Evolutionary conservation across 2,797 vertebrate species (phyloP), one percentile per base, ranked within the genome.

Genomic region (Melanitta fusca): DNA sequence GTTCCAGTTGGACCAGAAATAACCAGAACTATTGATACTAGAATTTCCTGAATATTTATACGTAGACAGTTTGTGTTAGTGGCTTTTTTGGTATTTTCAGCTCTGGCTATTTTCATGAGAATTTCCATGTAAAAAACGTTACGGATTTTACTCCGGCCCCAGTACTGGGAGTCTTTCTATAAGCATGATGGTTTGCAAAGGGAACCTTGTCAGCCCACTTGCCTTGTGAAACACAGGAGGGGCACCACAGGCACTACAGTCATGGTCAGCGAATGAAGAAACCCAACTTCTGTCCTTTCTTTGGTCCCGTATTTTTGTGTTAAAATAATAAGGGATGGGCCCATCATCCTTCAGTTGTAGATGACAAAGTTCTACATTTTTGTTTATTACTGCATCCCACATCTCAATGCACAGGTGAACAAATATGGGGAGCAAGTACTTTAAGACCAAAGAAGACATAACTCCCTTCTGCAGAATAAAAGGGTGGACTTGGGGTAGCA

Each of bases 41-140:
- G 94, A 93, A 95, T 91, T 95, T 95, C 68, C 90, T 87, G 65
- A 94, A 82, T 86, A 68, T 78, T 65, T 86, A 93, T 41, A 64
- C 30, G 5, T 65, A 22, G 21, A 65, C 7, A 14, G 16, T 41
- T 88, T 61, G 49, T 62, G 18, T 77, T 77, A 54, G 81, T 87
- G 78, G 57, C 22, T 91, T 85, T 80, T 85, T 85, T 61, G 11
- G 61, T 74, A 85, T 95, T 89, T 95, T 93, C 78, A 92, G 61
- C 38, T 61, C 65, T 65, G 38, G 54, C 5, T 34, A 95, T 80
- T 91, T 94, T 95, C 61, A 85, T 87, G 88, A 93, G 82, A 91
- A 95, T 47, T 94, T 91, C 78, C 49, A 77, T 22, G 36, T 18
- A 91, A 93, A 69, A 68, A 6, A 18, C 22, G 34, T 75, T 56